phyloP scores from a whole-genome alignment of 2,888 invertebrate genomes.

The Agrotis clavis region DNA sequence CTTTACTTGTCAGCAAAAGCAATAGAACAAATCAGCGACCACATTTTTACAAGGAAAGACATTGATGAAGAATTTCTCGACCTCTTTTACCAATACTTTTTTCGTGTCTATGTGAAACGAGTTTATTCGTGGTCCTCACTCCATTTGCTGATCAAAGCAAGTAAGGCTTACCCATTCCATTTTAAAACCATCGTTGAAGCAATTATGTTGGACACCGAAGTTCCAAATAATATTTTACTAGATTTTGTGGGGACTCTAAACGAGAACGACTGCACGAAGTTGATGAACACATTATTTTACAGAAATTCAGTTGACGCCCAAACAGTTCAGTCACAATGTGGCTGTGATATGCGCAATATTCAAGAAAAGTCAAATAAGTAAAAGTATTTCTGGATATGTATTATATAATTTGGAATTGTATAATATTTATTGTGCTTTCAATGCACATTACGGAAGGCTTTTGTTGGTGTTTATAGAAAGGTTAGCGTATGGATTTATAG shows the following conservation, averaged over 20 bases:
- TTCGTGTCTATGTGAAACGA: too few species aligned
- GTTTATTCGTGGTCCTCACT: too few species aligned
- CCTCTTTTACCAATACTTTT: neutral
- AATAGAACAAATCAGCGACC: conserved; percentile 23
- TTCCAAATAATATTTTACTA: conserved; percentile 32
- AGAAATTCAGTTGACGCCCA: conserved; percentile 2
- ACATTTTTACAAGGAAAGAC: conserved; percentile 31
- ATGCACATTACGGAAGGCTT: conserved; percentile 35
- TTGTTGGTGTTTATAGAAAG: conserved; percentile 42
- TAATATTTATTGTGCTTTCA: conserved; percentile 22
- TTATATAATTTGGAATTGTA: conserved; percentile 10
- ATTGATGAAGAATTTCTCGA: conserved; percentile 30
- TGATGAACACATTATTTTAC: conserved; percentile 24
- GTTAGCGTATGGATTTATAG: conserved; percentile 20
- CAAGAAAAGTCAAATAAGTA: conserved; percentile 28
- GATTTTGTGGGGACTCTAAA: conserved; percentile 44
- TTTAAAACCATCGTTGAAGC: too few species aligned
- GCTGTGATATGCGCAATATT: conserved; percentile 30
- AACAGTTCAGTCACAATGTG: conserved; percentile 29
- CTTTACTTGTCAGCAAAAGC: conserved; percentile 30
- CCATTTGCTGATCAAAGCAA: too few species aligned
- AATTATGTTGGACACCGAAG: too few species aligned
- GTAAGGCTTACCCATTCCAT: too few species aligned
- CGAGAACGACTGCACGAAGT: conserved; percentile 16
- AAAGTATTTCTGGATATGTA: conserved; percentile 25